Evolutionary conservation across 2,888 invertebrate genomes (phyloP).

Genomic region (Amphipyra berbera): DNA sequence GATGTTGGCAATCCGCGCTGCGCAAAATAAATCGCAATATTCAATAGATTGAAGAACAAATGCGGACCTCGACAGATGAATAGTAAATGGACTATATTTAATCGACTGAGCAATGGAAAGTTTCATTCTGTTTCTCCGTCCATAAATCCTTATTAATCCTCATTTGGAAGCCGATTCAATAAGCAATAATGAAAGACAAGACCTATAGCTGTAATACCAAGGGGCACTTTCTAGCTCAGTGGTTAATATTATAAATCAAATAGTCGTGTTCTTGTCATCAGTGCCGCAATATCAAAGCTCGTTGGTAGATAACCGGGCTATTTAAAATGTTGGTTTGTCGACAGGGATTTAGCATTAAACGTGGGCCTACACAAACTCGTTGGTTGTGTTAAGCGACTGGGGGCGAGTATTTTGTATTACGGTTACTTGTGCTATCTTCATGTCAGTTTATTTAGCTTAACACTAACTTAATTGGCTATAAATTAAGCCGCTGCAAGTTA

Average conservation of each 20-base stretch:
- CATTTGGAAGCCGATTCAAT: constrained; percentile 81
- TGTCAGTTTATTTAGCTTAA: constrained; percentile 86
- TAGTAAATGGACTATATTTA: constrained; percentile 72
- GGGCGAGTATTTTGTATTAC: constrained; percentile 75
- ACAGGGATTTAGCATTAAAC: constrained; percentile 64
- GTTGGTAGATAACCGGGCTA: constrained; percentile 72
- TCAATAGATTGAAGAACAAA: constrained; percentile 72
- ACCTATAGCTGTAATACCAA: constrained; percentile 72
- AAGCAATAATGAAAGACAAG: constrained; percentile 78
- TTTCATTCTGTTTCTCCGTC: constrained; percentile 68
- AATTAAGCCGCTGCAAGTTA: constrained; percentile 84
- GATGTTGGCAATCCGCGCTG: constrained; percentile 20
- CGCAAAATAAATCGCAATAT: constrained; percentile 51
- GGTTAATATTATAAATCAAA: constrained; percentile 82
- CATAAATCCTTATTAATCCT: constrained; percentile 85
- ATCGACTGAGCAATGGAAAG: constrained; percentile 69
- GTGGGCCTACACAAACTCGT: constrained; percentile 69
- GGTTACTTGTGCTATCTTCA: constrained; percentile 81
- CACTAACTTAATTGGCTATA: constrained; percentile 88
- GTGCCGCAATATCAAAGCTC: constrained; percentile 75
- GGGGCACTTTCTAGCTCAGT: constrained; percentile 72
- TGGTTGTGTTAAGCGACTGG: constrained; percentile 62
- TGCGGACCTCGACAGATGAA: constrained; percentile 73
- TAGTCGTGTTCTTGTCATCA: constrained; percentile 82
- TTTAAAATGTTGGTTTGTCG: constrained; percentile 72